Conservation (phyloP, 2,113 vertebrate genomes). For the Vidua macroura region DNA sequence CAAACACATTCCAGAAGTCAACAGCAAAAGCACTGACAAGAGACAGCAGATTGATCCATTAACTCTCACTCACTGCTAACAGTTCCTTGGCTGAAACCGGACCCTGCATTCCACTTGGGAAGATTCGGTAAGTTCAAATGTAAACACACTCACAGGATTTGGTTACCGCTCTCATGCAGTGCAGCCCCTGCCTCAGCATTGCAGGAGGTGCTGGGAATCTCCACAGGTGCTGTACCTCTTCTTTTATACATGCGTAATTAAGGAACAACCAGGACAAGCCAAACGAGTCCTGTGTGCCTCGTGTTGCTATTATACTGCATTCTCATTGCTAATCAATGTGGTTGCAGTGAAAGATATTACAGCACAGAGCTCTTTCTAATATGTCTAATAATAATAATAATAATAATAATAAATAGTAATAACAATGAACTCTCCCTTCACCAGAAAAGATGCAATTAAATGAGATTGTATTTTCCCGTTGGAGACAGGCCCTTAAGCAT, state of each 20-base stretch:
- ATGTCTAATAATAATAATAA: conserved; percentile 15
- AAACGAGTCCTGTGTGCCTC: background rate
- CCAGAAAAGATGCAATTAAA: conserved; percentile 29
- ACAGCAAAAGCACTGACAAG: conserved; percentile 86
- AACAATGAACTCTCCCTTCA: background rate
- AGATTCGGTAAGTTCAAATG: conserved; percentile 79
- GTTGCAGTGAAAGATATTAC: conserved; percentile 26
- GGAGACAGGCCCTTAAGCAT: conserved; percentile 16
- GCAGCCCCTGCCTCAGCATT: background rate
- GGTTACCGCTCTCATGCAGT: conserved; percentile 19
- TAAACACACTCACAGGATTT: conserved; percentile 70
- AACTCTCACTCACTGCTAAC: conserved; percentile 91
- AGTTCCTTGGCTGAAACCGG: conserved; percentile 88
- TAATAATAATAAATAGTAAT: background rate
- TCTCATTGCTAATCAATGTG: conserved; percentile 34
- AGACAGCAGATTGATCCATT: conserved; percentile 90
- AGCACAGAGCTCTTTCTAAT: background rate
- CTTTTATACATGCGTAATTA: background rate
- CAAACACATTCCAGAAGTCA: conserved; percentile 93
- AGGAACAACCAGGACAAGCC: conserved; percentile 47
- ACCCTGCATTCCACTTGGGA: conserved; percentile 82
- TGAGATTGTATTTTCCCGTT: background rate
- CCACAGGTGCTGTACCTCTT: conserved; percentile 32
- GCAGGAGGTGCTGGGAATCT: conserved; percentile 50
- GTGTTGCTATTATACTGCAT: background rate